Conservation (phyloP, 2,888 invertebrate species). For the Spicauda simplicius region DNA sequence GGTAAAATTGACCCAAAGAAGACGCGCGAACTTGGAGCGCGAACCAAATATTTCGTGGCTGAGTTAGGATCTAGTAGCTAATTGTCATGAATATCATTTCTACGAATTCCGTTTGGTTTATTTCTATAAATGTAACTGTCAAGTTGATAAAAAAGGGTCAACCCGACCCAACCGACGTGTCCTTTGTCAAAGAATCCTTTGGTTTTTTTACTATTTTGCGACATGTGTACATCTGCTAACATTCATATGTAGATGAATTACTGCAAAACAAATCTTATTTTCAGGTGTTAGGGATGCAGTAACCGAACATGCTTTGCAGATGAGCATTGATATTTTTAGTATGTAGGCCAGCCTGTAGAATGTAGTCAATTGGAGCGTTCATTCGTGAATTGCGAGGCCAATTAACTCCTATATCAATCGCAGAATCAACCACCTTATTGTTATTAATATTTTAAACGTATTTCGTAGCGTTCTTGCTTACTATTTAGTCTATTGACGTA, state of each 20-base stretch:
- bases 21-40: no score
- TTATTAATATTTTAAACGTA: not conserved
- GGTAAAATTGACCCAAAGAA: no score
- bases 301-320: not conserved
- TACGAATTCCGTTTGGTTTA: conserved; percentile 3
- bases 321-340: conserved; percentile 21
- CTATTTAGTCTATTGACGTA: no score
- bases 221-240: not conserved
- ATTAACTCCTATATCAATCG: conserved; percentile 22
- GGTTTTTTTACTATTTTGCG: conserved; percentile 5
- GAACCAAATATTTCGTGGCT: no score
- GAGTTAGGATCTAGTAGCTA: not conserved
- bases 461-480: not conserved
- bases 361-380: conserved; percentile 51
- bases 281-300: not conserved
- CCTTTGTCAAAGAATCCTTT: conserved; percentile 12
- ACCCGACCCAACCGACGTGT: conserved; percentile 14
- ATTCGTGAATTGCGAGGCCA: conserved; percentile 25
- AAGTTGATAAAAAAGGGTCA: conserved; percentile 23
- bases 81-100: not conserved
- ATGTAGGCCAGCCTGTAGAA: conserved; percentile 42
- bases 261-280: not conserved
- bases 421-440: not conserved
- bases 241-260: not conserved
- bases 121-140: conserved; percentile 1